Evolutionary conservation across 2,888 invertebrate genomes (phyloP).

Genomic region (Hermodice carunculata): DNA sequence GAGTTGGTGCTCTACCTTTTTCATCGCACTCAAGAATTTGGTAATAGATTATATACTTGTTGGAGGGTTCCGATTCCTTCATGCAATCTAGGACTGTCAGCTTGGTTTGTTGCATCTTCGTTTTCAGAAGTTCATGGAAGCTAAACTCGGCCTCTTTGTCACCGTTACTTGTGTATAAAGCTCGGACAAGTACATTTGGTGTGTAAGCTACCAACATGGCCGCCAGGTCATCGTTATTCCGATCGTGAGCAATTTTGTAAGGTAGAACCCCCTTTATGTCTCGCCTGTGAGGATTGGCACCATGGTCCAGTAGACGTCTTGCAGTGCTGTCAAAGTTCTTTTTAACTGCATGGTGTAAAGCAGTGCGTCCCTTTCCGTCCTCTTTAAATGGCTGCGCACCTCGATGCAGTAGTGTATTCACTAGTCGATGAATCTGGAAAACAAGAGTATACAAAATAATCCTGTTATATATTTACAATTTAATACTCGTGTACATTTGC

Average conservation of each 20-base stretch:
- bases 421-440: constrained; percentile 53
- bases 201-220: constrained; percentile 47
- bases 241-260: constrained; percentile 49
- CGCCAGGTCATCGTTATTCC: constrained; percentile 52
- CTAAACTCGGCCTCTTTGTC: constrained; percentile 40
- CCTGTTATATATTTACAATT: too few species aligned
- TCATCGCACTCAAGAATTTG: constrained; percentile 53
- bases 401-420: constrained; percentile 52
- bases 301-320: constrained; percentile 51
- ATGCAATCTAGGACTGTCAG: constrained; percentile 55
- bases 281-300: constrained; percentile 50
- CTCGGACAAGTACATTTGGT: constrained; percentile 47
- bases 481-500: too few species aligned
- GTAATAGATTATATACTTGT: constrained; percentile 50
- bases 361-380: constrained; percentile 46
- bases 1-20: constrained; percentile 47
- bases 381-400: constrained; percentile 52
- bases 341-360: constrained; percentile 54
- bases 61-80: constrained; percentile 50
- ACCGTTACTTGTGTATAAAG: constrained; percentile 35
- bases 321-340: constrained; percentile 51
- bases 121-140: constrained; percentile 43
- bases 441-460: too few species aligned
- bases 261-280: constrained; percentile 48
- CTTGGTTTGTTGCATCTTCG: constrained; percentile 43